A percentile compares a stretch with the other conserved stretches of the same genome.
Evolutionary conservation across 2,797 vertebrate species (phyloP).

Genomic region (Tympanoctomys barrerae): DNA sequence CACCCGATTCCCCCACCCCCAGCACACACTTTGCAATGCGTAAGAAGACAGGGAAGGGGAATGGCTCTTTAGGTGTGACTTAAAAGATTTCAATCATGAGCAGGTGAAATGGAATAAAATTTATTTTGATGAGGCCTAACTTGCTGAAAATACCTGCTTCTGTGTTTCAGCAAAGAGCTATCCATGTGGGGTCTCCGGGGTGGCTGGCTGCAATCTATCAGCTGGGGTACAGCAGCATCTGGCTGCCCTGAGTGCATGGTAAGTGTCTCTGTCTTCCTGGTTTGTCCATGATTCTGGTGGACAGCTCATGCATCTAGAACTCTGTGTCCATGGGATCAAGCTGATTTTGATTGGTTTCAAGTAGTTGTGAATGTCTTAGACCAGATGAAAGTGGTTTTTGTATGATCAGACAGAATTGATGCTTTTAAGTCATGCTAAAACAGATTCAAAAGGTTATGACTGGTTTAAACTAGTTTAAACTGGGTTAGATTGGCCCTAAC

Average conservation of each 20-base stretch:
- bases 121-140: background rate
- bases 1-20: background rate
- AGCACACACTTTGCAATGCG: background rate
- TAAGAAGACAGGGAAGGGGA: background rate
- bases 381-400: background rate
- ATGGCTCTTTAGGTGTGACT: background rate
- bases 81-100: background rate
- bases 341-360: background rate
- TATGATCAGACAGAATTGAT: background rate
- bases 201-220: background rate
- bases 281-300: background rate
- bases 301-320: background rate
- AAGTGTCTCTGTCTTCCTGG: background rate
- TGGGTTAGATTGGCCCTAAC: background rate
- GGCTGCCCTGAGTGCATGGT: too few species aligned
- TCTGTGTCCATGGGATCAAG: background rate
- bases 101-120: background rate
- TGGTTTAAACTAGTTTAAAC: conserved; percentile 16
- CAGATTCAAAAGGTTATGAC: background rate
- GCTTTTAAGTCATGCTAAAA: background rate
- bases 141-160: background rate
- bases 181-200: background rate
- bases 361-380: conserved; percentile 24
- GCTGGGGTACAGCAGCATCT: background rate
- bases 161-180: background rate